Percentiles rank a stretch among this genome's conserved stretches.
Conservation (phyloP, 37 sponge, comb jelly and placozoan species). For the Cladorhizidae sp. region DNA sequence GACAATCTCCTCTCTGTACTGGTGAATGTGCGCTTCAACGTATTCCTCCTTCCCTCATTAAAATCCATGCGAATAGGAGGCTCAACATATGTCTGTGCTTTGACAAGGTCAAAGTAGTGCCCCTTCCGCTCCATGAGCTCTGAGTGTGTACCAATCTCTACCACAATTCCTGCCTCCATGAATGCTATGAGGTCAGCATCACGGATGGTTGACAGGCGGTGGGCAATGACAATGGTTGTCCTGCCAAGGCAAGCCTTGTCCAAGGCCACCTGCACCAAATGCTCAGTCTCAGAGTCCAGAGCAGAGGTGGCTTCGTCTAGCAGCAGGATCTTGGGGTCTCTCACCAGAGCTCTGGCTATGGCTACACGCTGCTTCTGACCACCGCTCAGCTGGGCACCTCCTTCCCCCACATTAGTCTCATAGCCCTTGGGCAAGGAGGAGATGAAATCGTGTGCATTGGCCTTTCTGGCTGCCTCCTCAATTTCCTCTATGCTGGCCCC, state of each 20-base stretch:
- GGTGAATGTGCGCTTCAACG: too few relatives aligned
- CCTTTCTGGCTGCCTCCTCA: slow-evolving; percentile 75
- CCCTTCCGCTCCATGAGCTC: slow-evolving; percentile 78
- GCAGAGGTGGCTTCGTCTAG: slow-evolving; percentile 96
- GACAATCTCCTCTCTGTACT: too few relatives aligned
- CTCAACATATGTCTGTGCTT: slow-evolving; percentile 44
- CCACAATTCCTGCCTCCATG: slow-evolving; percentile 64
- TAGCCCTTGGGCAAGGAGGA: slow-evolving; percentile 77
- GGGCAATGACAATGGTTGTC: slow-evolving; percentile 90
- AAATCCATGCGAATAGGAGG: too few relatives aligned
- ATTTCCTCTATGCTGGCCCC: slow-evolving; percentile 72
- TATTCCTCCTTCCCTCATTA: too few relatives aligned
- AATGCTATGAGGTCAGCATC: slow-evolving; percentile 71
- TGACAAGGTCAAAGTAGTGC: slow-evolving; percentile 90
- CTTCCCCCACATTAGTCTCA: slow-evolving; percentile 78
- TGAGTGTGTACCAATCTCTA: slow-evolving; percentile 76
- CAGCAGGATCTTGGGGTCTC: slow-evolving; percentile 86
- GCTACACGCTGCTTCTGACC: slow-evolving; percentile 96
- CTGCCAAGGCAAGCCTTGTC: slow-evolving; percentile 86
- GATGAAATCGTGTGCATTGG: slow-evolving; percentile 90
- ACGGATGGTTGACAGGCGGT: slow-evolving; percentile 89
- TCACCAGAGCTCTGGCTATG: slow-evolving; percentile 89
- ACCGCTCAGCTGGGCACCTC: slow-evolving; percentile 84
- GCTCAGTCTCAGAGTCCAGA: slow-evolving; percentile 90
- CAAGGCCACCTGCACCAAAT: slow-evolving; percentile 84